Evolutionary conservation across 2,888 invertebrate species (phyloP), one percentile per base, ranked within the genome.

Genomic region (Psylliodes chrysocephalus): DNA sequence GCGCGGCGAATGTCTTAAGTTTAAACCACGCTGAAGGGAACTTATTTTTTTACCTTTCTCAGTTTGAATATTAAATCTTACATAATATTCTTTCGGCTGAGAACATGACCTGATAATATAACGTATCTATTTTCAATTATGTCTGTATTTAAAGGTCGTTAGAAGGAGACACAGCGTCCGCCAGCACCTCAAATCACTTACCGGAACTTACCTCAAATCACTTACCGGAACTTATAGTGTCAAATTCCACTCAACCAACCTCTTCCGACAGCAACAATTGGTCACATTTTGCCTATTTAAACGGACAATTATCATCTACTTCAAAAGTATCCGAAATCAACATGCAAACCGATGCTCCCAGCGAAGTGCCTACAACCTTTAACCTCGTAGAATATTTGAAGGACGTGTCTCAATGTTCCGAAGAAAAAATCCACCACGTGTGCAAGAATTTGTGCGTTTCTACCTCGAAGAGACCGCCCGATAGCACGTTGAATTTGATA

Each of bases 351-450:
- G 6, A 22, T 22, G 22, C 22, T n/a, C n/a, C n/a, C n/a, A 5
- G 5, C 2, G 33, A 33, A 33, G 33, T 33, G 33, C 33, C 33
- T 33, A 14, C n/a, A 12, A 35, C 35, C 14, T 35, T 35, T 35
- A 35, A 35, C 35, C 35, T 35, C 6, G 2, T 35, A 12, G 35
- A 35, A 12, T 35, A 35, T 14, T 35, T 35, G 14, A 35, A 12
- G 14, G 62, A 62, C 15, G 14, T 62, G 4, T 44, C 62, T 18
- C 56, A 56, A 5, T 30, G 15, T 15, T 1, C 25, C 2, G 51
- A 56, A 12, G 56, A 62, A 17, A 62, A 33, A 22, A 44, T 62
- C 12, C 42, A 3, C 17, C 33, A 15, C 19, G n/a, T 35, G 25
- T 62, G 62, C 33, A 7, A 14, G 1, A n/a, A 15, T 0, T n/a